phyloP scores from a whole-genome alignment of 2,888 invertebrate species.

The Doris montereyensis region DNA sequence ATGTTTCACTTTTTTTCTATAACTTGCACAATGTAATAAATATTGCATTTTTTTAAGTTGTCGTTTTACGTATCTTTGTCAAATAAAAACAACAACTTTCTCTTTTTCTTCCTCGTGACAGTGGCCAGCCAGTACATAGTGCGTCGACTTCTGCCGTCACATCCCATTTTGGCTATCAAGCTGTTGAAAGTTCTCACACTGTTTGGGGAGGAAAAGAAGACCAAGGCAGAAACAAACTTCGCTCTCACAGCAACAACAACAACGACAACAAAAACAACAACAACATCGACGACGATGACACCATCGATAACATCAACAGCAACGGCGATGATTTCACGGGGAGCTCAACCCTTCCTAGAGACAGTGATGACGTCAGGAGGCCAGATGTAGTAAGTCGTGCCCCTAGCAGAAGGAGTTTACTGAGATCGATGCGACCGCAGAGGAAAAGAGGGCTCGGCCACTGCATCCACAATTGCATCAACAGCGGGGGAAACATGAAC shows the following conservation, averaged over 20 bases:
- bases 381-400: background rate
- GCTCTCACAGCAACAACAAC: background rate
- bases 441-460: constrained; percentile 53
- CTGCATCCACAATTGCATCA: constrained; percentile 58
- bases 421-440: background rate
- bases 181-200: constrained; percentile 1
- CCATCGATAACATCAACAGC: no score
- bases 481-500: constrained; percentile 53
- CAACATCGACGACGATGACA: background rate
- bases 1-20: no score
- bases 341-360: no score
- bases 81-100: background rate
- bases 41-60: background rate
- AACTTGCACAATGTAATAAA: no score
- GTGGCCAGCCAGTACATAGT: constrained; percentile 7
- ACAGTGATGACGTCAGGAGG: no score
- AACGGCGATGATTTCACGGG: no score
- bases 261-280: background rate
- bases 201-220: background rate
- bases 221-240: background rate
- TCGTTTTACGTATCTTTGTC: background rate
- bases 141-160: background rate
- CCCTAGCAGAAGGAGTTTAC: background rate
- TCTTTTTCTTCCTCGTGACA: background rate
- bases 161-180: constrained; percentile 13